Conservation (phyloP, 2,888 invertebrate genomes). For the Pecten maximus region DNA sequence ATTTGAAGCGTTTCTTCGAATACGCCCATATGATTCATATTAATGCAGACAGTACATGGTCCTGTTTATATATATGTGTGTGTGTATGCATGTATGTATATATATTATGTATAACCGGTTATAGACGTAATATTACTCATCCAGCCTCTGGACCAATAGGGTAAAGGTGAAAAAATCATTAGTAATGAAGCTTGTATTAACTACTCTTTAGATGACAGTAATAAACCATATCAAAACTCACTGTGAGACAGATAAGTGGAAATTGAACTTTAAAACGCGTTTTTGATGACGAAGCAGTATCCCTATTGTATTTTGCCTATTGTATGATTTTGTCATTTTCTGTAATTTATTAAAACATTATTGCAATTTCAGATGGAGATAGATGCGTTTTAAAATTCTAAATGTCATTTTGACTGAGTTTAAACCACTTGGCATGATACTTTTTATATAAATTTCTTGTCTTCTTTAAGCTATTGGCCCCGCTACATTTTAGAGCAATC, state of each 20-base stretch:
- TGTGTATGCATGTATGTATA: background rate
- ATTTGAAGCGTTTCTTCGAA: background rate
- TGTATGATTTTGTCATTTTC: background rate
- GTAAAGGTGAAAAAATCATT: background rate
- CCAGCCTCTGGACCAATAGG: background rate
- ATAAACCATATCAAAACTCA: background rate
- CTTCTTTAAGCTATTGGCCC: too few species aligned
- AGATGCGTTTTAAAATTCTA: background rate
- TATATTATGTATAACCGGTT: background rate
- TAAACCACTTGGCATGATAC: background rate
- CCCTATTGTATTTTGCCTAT: too few species aligned
- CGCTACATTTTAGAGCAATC: too few species aligned
- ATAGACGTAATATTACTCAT: background rate
- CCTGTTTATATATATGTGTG: background rate
- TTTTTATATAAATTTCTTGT: background rate
- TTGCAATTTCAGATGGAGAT: background rate
- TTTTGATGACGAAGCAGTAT: background rate
- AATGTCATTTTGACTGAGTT: background rate
- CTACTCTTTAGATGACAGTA: background rate
- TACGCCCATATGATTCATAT: conserved; percentile 18
- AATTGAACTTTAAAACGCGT: background rate
- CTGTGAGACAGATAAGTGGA: background rate
- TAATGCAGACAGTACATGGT: background rate
- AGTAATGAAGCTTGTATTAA: background rate
- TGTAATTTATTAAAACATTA: background rate